A percentile compares a stretch with the other conserved stretches of the same genome.
Evolutionary conservation across 2,113 vertebrate species (phyloP).

Genomic region (Accipiter cooperii): DNA sequence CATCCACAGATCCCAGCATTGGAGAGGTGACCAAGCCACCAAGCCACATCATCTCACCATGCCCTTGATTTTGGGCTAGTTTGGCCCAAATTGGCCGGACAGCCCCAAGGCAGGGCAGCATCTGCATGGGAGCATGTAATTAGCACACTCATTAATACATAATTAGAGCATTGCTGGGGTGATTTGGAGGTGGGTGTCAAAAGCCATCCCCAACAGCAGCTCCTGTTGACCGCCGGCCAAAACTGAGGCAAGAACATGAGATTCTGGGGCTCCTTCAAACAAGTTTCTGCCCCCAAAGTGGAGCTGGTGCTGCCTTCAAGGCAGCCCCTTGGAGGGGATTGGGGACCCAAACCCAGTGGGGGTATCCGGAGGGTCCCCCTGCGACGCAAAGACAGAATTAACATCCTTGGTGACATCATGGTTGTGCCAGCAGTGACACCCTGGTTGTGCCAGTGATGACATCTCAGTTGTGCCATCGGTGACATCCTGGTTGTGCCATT

Average conservation of each 20-base stretch:
- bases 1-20: neutral
- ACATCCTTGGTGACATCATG: neutral
- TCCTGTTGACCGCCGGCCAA: neutral
- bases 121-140: neutral
- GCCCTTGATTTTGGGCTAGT: neutral
- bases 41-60: neutral
- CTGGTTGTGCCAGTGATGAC: rapidly evolving
- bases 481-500: neutral
- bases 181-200: neutral
- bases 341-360: neutral
- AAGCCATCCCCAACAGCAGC: neutral
- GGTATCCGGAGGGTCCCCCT: neutral
- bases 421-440: too few species aligned
- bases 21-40: too few species aligned
- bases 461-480: rapidly evolving
- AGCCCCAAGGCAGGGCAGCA: too few species aligned
- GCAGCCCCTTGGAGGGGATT: neutral
- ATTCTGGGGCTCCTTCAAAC: neutral
- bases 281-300: neutral
- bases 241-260: neutral
- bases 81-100: neutral
- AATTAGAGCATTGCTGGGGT: neutral
- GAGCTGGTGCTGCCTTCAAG: neutral
- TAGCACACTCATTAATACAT: rapidly evolving
- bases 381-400: neutral